Conservation (phyloP, 1,140 invertebrate species). For the Aphelinus certus region DNA sequence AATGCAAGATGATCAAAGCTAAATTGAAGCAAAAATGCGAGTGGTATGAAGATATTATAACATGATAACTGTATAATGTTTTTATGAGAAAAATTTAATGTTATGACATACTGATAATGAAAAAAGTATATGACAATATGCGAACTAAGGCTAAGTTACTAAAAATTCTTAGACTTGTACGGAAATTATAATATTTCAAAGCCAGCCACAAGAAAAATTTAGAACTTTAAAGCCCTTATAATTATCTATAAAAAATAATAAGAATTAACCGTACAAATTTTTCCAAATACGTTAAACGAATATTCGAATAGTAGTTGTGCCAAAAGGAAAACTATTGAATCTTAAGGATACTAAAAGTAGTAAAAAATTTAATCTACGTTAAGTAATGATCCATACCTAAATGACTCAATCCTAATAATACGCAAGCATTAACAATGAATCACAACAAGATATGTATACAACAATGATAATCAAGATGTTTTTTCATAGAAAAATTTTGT, state of each 20-base stretch:
- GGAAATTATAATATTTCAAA: not conserved
- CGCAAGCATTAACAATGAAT: slow-evolving; percentile 69
- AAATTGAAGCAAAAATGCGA: slow-evolving; percentile 34
- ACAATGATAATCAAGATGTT: slow-evolving; percentile 64
- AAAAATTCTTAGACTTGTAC: not conserved
- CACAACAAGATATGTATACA: slow-evolving; percentile 66
- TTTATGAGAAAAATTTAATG: slow-evolving; percentile 12
- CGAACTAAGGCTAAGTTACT: not conserved
- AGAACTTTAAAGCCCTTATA: slow-evolving; percentile 9
- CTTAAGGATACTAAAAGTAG: slow-evolving; percentile 58
- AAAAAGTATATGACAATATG: slow-evolving; percentile 13
- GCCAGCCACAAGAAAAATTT: not conserved
- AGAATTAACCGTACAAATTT: slow-evolving; percentile 36
- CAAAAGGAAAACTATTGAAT: slow-evolving; percentile 62
- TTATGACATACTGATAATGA: slow-evolving; percentile 8
- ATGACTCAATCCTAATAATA: slow-evolving; percentile 68
- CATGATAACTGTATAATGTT: slow-evolving; percentile 18
- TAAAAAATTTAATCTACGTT: slow-evolving; percentile 63
- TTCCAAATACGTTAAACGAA: slow-evolving; percentile 47
- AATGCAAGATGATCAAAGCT: slow-evolving; percentile 39
- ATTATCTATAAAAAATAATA: slow-evolving; percentile 17
- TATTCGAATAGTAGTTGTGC: slow-evolving; percentile 58
- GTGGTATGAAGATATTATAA: not conserved
- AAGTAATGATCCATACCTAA: slow-evolving; percentile 68
- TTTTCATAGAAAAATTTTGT: slow-evolving; percentile 50